Conservation (phyloP, 92 coral and sea anemone genomes). For the Virgularia gustaviana region DNA sequence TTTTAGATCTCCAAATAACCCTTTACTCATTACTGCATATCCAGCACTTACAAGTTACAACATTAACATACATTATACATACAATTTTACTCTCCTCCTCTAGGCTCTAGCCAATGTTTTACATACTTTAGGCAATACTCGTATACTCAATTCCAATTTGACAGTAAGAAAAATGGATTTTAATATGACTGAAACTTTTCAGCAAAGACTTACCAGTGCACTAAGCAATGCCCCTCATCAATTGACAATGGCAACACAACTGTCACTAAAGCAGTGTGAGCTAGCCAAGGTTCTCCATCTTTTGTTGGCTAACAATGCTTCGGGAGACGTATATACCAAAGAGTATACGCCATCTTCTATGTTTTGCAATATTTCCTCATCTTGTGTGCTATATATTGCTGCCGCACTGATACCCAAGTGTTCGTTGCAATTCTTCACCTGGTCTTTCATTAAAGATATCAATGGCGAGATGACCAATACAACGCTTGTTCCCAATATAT, state of each 20-base stretch:
- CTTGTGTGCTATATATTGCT: background rate
- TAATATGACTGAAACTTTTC: no score
- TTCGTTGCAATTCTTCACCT: conserved; percentile 8
- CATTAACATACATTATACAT: no score
- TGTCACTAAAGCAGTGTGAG: background rate
- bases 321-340: conserved; percentile 16
- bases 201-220: conserved; percentile 6
- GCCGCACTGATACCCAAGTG: conserved; percentile 9
- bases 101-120: no score
- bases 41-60: no score
- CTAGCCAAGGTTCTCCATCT: conserved; percentile 5
- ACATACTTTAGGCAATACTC: no score
- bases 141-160: no score
- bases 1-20: no score
- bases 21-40: no score
- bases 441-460: background rate
- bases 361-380: conserved; percentile 13
- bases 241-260: conserved; percentile 7
- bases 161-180: no score
- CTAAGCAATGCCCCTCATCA: conserved; percentile 17
- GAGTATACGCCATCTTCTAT: conserved; percentile 7
- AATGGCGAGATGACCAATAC: conserved; percentile 10
- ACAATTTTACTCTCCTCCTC: no score
- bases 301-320: conserved; percentile 10
- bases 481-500: conserved; percentile 1